Evolutionary conservation across 2,888 invertebrate genomes (phyloP), one percentile per base, ranked within the genome.

Genomic region (Oscheius sp.): DNA sequence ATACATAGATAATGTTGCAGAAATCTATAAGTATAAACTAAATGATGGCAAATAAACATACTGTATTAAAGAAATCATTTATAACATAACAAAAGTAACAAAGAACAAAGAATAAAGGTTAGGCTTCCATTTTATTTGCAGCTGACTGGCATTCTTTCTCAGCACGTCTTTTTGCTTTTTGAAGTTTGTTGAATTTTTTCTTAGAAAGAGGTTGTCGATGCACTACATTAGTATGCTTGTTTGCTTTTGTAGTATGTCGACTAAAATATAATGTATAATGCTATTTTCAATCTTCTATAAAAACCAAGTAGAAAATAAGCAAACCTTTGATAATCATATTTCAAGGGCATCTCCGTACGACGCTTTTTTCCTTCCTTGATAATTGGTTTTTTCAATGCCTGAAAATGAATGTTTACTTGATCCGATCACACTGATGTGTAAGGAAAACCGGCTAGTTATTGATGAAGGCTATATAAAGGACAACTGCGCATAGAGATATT

Each of bases 131-230:
- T 20, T 59, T 26, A 44, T 59, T 59, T 26, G 44, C 59, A 8
- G 30, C 28, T 6, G 8, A 6, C 20, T 59, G 44, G 8, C 28
- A 14, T 6, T 59, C 59, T 20, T 28, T 59, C 26, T 59, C 44
- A 26, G 26, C 59, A 22, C 41, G 20, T 28, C 28, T 38, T 17
- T 28, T 41, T 0, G 41, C 44, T 41, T 44, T 59, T 20, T 44
- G 41, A 26, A 59, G 12, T 17, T 59, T 59, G 41, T 59, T 59
- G 44, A 59, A 59, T 17, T 64, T 64, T 41, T 64, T 64, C 49
- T 64, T 64, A 5, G 63, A 64, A 20, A 64, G 33, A 9, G 50
- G 63, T 22, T 50, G 50, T 17, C 26, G 26, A 26, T 36, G 38
- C 28, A 64, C 24, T 14, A 50, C 50, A 33, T 49, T 64, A 6